Percentiles rank a stretch among this genome's conserved stretches.
Evolutionary conservation across 1,140 invertebrate species (phyloP).

Genomic region (Pantala flavescens): DNA sequence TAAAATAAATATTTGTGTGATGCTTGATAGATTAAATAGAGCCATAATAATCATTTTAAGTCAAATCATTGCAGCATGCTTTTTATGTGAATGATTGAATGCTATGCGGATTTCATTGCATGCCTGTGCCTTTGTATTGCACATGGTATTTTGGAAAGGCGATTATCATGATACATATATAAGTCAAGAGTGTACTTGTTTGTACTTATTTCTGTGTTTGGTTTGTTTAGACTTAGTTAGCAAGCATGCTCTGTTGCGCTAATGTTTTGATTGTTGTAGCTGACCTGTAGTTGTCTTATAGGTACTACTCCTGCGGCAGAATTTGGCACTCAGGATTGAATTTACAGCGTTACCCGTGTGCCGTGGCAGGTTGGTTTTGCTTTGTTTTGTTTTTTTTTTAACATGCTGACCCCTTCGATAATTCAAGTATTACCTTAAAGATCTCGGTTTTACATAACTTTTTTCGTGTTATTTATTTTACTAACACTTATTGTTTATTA

Average conservation of each 20-base stretch:
- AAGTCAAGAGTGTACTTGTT: not conserved
- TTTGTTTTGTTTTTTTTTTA: constrained; percentile 17
- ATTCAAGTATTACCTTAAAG: not conserved
- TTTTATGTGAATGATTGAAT: not conserved
- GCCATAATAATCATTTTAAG: not conserved
- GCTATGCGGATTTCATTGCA: not conserved
- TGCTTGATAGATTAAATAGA: too few relatives aligned
- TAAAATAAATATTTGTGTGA: too few relatives aligned
- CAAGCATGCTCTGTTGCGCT: constrained; percentile 17
- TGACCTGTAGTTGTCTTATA: constrained; percentile 17
- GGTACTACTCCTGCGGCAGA: not conserved
- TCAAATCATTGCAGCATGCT: not conserved
- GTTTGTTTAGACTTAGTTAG: constrained; percentile 14
- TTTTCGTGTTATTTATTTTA: too few relatives aligned
- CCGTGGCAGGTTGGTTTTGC: constrained; percentile 1
- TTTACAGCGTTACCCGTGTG: not conserved
- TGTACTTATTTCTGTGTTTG: constrained; percentile 17
- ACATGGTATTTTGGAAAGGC: not conserved
- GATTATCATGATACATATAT: too few relatives aligned
- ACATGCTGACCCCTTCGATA: not conserved
- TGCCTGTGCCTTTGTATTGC: not conserved
- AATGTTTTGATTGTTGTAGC: constrained; percentile 20
- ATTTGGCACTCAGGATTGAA: not conserved
- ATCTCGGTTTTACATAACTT: too few relatives aligned
- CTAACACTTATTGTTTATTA: too few relatives aligned